phyloP scores from a whole-genome alignment of 2,113 vertebrate species.

The Acinonyx jubatus region DNA sequence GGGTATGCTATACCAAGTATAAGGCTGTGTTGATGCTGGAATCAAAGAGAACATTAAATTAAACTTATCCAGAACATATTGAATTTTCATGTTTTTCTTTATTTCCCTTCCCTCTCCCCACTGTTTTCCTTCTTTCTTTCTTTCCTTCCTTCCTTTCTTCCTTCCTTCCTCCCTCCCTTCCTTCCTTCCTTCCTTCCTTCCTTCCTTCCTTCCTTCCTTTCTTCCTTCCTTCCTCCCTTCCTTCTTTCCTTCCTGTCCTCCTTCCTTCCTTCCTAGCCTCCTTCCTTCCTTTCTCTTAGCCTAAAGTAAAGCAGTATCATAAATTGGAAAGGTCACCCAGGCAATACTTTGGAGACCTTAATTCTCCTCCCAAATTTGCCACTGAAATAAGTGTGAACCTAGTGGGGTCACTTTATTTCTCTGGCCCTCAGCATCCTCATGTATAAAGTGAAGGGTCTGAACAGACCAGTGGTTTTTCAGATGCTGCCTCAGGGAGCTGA shows the following conservation, averaged over 20 bases:
- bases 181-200: background rate
- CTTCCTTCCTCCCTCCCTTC: background rate
- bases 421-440: background rate
- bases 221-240: background rate
- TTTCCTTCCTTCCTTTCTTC: background rate
- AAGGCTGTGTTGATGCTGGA: background rate
- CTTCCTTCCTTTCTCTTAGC: background rate
- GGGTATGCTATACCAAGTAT: background rate
- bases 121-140: background rate
- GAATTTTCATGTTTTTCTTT: background rate
- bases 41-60: background rate
- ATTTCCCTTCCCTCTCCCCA: background rate
- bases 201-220: fast-evolving
- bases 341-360: background rate
- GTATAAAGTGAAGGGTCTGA: background rate
- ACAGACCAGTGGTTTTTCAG: background rate
- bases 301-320: background rate
- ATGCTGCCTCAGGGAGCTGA: background rate
- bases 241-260: background rate
- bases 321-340: background rate
- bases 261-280: background rate
- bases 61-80: background rate
- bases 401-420: background rate
- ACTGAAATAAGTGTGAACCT: background rate
- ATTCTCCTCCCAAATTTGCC: background rate